A percentile compares a stretch with the other conserved stretches of the same genome.
These are phyloP conservation scores for Clarias magur DNA, from an alignment of 2,113 vertebrate genomes.

Conservation along the genomic window DNA sequence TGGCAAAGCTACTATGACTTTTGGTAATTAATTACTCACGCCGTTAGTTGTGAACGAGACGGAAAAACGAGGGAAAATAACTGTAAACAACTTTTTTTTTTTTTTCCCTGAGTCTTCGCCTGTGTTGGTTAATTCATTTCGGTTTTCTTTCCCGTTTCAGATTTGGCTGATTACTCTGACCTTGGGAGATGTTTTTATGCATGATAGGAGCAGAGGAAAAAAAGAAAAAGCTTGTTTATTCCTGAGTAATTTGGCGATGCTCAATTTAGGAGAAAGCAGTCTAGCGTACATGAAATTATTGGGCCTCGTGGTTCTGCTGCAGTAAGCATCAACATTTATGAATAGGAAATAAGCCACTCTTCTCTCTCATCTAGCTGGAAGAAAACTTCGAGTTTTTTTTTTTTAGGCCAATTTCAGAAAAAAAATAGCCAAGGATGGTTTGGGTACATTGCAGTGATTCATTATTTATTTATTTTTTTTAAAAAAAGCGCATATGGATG, in stretches of 20 bases:
- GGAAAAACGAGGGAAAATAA: slow-evolving; percentile 5
- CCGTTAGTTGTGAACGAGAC: not conserved
- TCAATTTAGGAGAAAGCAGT: slow-evolving; percentile 19
- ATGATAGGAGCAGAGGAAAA: not conserved
- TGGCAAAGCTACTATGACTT: slow-evolving; percentile 28
- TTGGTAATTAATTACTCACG: slow-evolving; percentile 3
- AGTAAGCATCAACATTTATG: slow-evolving; percentile 16
- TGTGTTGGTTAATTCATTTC: not conserved
- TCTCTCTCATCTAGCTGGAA: not conserved
- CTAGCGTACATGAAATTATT: not conserved
- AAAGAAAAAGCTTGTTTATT: slow-evolving; percentile 26
- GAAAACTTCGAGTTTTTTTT: not conserved
- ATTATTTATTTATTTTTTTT: not conserved
- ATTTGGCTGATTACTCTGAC: slow-evolving; percentile 24
- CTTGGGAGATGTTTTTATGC: slow-evolving; percentile 24
- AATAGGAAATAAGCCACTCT: not conserved
- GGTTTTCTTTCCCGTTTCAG: not conserved
- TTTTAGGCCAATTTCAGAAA: not conserved
- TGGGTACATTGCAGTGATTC: not conserved
- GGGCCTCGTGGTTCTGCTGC: slow-evolving; percentile 6
- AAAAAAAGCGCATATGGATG: not conserved
- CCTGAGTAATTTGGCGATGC: slow-evolving; percentile 16
- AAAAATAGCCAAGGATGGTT: not conserved
- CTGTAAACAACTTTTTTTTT: not conserved
- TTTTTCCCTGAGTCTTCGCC: not conserved